Conservation (phyloP, 2,888 invertebrate species). For the Lordiphosa fenestrarum region DNA sequence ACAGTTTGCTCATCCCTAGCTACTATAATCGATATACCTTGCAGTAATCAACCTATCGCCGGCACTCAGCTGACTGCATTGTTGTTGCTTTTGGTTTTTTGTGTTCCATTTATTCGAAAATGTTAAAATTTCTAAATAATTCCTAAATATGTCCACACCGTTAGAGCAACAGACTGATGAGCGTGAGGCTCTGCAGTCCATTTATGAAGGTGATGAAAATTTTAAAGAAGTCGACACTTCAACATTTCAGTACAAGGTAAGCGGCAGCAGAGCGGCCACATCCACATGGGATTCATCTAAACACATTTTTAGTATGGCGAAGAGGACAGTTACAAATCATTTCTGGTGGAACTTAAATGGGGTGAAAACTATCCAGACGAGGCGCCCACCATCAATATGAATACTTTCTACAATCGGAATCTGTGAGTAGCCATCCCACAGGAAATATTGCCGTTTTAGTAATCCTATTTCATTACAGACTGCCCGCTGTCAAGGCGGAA, state of each 20-base stretch:
- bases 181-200: slow-evolving; percentile 93
- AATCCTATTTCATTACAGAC: slow-evolving; percentile 80
- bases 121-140: slow-evolving; percentile 1
- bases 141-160: slow-evolving; percentile 81
- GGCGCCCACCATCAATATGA: slow-evolving; percentile 90
- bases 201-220: slow-evolving; percentile 94
- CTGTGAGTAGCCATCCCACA: slow-evolving; percentile 84
- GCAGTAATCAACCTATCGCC: slow-evolving; percentile 16
- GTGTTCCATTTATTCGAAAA: slow-evolving; percentile 9
- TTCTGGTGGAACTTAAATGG: slow-evolving; percentile 94
- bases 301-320: slow-evolving; percentile 86
- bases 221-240: slow-evolving; percentile 90
- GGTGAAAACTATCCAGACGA: slow-evolving; percentile 91
- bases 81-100: slow-evolving; percentile 40
- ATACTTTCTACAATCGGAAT: slow-evolving; percentile 95
- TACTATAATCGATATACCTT: too few species aligned
- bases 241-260: slow-evolving; percentile 95
- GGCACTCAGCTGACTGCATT: slow-evolving; percentile 37
- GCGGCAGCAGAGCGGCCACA: slow-evolving; percentile 14
- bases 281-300: slow-evolving; percentile 6
- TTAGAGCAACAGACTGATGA: slow-evolving; percentile 91
- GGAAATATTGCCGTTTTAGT: not conserved
- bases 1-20: too few species aligned
- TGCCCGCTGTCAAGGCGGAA: slow-evolving; percentile 86
- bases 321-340: slow-evolving; percentile 88